Evolutionary conservation across 2,113 vertebrate species (phyloP).

Genomic region (Odocoileus hemionus): DNA sequence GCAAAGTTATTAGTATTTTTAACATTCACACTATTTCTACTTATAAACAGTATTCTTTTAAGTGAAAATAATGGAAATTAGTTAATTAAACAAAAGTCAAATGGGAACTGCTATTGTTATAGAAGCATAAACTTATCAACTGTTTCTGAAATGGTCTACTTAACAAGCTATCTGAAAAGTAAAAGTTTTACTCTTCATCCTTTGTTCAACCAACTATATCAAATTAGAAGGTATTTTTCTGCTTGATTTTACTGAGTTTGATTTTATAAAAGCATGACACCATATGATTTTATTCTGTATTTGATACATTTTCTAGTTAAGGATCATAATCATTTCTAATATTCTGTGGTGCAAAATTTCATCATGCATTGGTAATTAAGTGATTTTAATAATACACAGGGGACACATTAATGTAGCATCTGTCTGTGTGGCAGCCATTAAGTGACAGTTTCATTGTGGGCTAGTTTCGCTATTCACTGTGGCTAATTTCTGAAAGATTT

Average conservation of each 20-base stretch:
- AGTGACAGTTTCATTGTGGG: slow-evolving; percentile 30
- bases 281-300: not conserved
- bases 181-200: not conserved
- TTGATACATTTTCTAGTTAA: not conserved
- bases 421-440: slow-evolving; percentile 20
- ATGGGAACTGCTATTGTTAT: not conserved
- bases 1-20: not conserved
- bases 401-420: slow-evolving; percentile 8
- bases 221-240: not conserved
- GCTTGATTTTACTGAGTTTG: not conserved
- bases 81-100: not conserved
- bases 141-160: not conserved
- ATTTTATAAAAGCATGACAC: not conserved
- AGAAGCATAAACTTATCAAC: not conserved
- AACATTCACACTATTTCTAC: not conserved
- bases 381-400: not conserved
- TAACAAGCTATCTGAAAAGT: not conserved
- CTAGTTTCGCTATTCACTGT: not conserved
- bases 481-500: slow-evolving; percentile 17
- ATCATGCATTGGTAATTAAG: slow-evolving; percentile 5
- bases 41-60: not conserved
- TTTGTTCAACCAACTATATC: not conserved
- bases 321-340: not conserved
- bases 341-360: not conserved
- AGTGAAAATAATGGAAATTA: not conserved